A percentile compares a stretch with the other conserved stretches of the same genome.
phyloP scores from a whole-genome alignment of 1,140 invertebrate genomes.

The Capitella teleta region DNA sequence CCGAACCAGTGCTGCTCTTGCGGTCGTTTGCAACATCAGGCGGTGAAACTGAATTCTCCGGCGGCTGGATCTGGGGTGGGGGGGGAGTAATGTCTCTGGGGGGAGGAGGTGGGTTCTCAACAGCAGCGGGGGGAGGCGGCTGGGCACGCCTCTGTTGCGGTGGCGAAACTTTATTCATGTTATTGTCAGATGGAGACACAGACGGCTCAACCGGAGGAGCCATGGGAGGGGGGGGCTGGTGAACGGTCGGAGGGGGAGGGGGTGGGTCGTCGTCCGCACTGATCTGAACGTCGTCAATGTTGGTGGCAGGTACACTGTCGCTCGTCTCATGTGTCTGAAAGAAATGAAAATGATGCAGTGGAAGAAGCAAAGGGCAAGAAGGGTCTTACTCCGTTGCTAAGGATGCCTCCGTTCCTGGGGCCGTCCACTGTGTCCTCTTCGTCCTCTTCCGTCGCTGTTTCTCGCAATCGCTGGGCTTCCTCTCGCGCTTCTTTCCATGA shows the following conservation, averaged over 20 bases:
- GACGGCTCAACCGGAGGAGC: background rate
- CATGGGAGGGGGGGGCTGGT: background rate
- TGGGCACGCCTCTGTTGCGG: background rate
- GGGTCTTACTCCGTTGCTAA: too few species aligned
- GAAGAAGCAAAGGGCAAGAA: too few species aligned
- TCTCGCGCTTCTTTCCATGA: constrained; percentile 91
- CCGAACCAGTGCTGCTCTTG: background rate
- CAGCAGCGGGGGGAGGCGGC: background rate
- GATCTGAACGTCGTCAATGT: too few species aligned
- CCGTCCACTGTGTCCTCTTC: constrained; percentile 1
- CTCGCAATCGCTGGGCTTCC: constrained; percentile 55
- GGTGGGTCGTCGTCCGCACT: too few species aligned
- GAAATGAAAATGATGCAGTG: too few species aligned
- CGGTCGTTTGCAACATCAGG: background rate
- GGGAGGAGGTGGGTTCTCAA: background rate
- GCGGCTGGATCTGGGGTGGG: background rate
- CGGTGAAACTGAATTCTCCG: background rate
- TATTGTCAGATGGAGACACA: background rate
- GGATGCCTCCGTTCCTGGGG: too few species aligned
- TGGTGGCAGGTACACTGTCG: too few species aligned
- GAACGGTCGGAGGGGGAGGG: too few species aligned
- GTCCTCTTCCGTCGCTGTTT: constrained; percentile 12
- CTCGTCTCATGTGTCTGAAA: too few species aligned
- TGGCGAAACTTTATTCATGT: background rate
- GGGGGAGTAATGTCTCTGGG: background rate